Conservation (phyloP, 2,113 vertebrate species). For the Phaethon lepturus region DNA sequence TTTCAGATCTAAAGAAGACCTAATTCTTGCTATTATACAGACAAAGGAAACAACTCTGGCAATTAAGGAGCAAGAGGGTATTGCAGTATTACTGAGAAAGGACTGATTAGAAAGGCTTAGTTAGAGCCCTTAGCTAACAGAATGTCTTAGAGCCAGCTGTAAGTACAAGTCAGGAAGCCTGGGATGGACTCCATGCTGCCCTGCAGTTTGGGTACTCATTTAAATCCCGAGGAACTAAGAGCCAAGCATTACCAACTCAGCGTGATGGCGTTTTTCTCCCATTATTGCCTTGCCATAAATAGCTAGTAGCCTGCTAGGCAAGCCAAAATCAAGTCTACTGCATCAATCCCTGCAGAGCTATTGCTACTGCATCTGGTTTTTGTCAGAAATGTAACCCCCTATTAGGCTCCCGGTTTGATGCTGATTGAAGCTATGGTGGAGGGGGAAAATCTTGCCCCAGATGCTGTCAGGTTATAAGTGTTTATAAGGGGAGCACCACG, state of each 20-base stretch:
- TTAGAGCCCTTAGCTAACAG: background rate
- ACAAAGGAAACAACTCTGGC: background rate
- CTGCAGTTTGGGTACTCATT: background rate
- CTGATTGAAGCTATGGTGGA: background rate
- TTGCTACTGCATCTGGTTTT: background rate
- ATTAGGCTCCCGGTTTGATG: fast-evolving
- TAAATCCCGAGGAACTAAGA: background rate
- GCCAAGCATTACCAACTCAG: background rate
- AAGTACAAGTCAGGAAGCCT: background rate
- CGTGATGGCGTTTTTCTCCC: background rate
- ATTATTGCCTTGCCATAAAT: background rate
- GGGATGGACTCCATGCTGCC: background rate
- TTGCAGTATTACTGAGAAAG: background rate
- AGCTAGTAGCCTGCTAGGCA: background rate
- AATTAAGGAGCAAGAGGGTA: background rate
- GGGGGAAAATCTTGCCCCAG: background rate
- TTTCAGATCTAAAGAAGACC: background rate
- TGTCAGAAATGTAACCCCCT: background rate
- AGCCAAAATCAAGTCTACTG: background rate
- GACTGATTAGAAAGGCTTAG: background rate
- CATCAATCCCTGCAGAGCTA: background rate
- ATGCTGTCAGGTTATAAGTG: background rate
- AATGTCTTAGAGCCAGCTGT: background rate
- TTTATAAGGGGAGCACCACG: background rate
- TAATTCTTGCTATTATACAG: background rate